Evolutionary conservation across 23 tunicate genomes (phyloP).

Genomic region (Halocynthia aurantium): DNA sequence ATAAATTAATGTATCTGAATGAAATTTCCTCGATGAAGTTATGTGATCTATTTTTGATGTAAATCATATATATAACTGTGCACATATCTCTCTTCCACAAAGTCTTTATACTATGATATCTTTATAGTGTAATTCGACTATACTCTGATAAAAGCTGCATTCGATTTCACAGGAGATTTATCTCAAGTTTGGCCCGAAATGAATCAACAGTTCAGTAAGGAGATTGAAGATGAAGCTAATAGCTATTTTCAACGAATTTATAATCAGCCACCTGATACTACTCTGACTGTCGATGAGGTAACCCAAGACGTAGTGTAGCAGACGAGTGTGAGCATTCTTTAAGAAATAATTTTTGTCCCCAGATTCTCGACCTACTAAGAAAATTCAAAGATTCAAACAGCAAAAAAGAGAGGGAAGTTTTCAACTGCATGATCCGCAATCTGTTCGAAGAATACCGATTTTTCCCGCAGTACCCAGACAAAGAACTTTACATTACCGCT

Average conservation of each 20-base stretch:
- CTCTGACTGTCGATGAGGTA: slow-evolving; percentile 51
- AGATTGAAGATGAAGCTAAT: slow-evolving; percentile 92
- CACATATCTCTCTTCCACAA: no score
- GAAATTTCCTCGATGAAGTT: background rate
- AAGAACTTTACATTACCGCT: slow-evolving; percentile 88
- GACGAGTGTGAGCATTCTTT: background rate
- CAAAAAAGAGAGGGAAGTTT: slow-evolving; percentile 78
- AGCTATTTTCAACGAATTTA: slow-evolving; percentile 85
- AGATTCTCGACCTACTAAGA: slow-evolving; percentile 76
- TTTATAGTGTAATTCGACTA: background rate
- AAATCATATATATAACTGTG: background rate
- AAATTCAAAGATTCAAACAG: slow-evolving; percentile 72
- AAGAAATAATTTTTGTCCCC: background rate
- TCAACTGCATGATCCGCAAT: slow-evolving; percentile 90
- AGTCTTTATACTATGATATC: no score
- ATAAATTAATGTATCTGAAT: background rate
- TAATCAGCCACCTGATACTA: slow-evolving; percentile 81
- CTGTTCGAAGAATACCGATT: slow-evolving; percentile 90
- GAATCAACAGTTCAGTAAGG: slow-evolving; percentile 87
- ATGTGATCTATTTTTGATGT: background rate
- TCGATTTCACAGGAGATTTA: slow-evolving; percentile 31
- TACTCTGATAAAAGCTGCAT: background rate
- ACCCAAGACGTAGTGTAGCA: background rate
- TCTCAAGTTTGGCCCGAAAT: slow-evolving; percentile 87
- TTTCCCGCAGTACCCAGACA: slow-evolving; percentile 95